Evolutionary conservation across 2,888 invertebrate species (phyloP), one percentile per base, ranked within the genome.

Genomic region (Drosophila recens): DNA sequence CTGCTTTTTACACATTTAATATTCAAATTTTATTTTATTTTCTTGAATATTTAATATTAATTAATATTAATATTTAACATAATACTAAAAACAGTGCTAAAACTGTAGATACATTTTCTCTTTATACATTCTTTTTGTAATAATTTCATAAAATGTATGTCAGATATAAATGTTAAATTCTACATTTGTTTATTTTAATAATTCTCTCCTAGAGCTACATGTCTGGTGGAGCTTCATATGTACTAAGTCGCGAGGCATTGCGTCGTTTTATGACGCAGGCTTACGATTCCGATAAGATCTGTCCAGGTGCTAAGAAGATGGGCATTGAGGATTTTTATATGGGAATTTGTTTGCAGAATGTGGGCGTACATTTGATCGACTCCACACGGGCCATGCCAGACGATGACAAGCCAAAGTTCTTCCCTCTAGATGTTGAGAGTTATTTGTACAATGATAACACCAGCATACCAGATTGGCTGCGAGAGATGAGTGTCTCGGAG

Each of bases 141-240:
- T n/a, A n/a, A n/a, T n/a, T n/a, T n/a, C n/a, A n/a, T n/a, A n/a
- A n/a, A n/a, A n/a, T n/a, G n/a, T n/a, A n/a, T n/a, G n/a, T n/a
- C n/a, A n/a, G n/a, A n/a, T n/a, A n/a, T n/a, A n/a, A n/a, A n/a
- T n/a, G n/a, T n/a, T n/a, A n/a, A n/a, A n/a, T n/a, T n/a, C n/a
- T n/a, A n/a, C n/a, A n/a, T n/a, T n/a, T n/a, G n/a, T n/a, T n/a
- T n/a, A n/a, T n/a, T n/a, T n/a, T n/a, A n/a, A n/a, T n/a, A n/a
- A n/a, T n/a, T 48, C 1, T 10, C 4, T 1, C 38, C 0, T 79
- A 94, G 94, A 97, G 97, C 0, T 97, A 97, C 90, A 97, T 97
- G 97, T 97, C 97, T 83, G 97, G 97, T 3, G 97, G 97, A 0
- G 97, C 97, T 56, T 98, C 98, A 0, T 99, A 99, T 92, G 97